Conservation (phyloP, 2,113 vertebrate species). For the Neogobius melanostomus region DNA sequence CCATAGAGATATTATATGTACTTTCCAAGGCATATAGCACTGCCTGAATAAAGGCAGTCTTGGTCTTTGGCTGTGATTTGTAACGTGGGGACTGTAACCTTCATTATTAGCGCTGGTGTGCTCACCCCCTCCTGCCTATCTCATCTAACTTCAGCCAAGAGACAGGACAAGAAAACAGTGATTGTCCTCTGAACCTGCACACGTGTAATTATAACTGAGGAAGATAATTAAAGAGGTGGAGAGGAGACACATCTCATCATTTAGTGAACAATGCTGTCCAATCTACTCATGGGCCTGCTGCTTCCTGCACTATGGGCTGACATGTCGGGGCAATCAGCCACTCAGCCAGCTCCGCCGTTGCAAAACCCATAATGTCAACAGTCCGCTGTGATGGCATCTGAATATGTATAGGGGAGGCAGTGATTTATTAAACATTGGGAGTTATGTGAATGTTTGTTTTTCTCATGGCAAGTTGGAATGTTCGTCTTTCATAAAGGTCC, state of each 20-base stretch:
- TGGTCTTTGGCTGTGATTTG: conserved; percentile 20
- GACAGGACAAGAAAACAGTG: conserved; percentile 56
- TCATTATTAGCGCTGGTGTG: conserved; percentile 37
- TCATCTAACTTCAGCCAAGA: conserved; percentile 45
- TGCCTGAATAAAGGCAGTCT: too few species aligned
- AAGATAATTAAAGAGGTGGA: conserved; percentile 73
- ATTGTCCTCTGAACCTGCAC: conserved; percentile 69
- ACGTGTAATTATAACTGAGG: conserved; percentile 71
- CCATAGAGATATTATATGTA: too few species aligned
- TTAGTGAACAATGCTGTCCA: conserved; percentile 67
- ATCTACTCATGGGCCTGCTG: conserved; percentile 61
- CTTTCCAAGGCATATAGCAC: too few species aligned
- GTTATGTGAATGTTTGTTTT: neutral
- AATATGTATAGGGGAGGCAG: conserved; percentile 22
- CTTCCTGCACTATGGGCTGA: conserved; percentile 66
- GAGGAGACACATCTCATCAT: conserved; percentile 70
- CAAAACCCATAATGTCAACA: conserved; percentile 61
- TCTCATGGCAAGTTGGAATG: too few species aligned
- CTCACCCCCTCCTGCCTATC: conserved; percentile 43
- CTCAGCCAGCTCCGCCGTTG: conserved; percentile 22
- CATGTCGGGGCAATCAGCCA: conserved; percentile 67
- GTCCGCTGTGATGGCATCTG: conserved; percentile 40
- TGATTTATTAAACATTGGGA: neutral
- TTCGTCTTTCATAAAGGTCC: too few species aligned
- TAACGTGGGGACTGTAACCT: conserved; percentile 37